phyloP scores from a whole-genome alignment of 2,888 invertebrate species.

The Acleris laterana region DNA sequence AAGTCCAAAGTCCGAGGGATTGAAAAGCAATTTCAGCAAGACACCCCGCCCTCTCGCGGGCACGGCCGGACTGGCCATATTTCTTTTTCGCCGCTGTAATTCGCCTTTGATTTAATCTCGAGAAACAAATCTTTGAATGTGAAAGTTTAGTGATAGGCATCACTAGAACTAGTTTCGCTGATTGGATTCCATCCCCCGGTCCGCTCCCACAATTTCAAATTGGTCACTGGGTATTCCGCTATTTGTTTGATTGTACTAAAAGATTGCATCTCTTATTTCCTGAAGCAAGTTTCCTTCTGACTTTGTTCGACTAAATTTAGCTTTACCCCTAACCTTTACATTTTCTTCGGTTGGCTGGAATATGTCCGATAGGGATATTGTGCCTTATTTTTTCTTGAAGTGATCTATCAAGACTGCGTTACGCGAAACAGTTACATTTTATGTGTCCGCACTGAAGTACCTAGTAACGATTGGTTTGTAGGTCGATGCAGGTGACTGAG shows the following conservation, averaged over 20 bases:
- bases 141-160: slow-evolving; percentile 83
- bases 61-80: slow-evolving; percentile 79
- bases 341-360: slow-evolving; percentile 8
- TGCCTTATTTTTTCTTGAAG: not conserved
- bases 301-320: slow-evolving; percentile 38
- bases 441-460: no score
- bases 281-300: slow-evolving; percentile 54
- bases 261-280: slow-evolving; percentile 80
- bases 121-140: slow-evolving; percentile 85
- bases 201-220: slow-evolving; percentile 70
- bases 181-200: slow-evolving; percentile 77
- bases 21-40: slow-evolving; percentile 86
- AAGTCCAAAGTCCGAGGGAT: slow-evolving; percentile 86
- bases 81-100: slow-evolving; percentile 85
- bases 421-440: not conserved
- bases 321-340: slow-evolving; percentile 12
- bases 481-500: no score
- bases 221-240: slow-evolving; percentile 72
- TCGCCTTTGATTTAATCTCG: slow-evolving; percentile 84
- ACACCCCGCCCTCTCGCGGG: slow-evolving; percentile 79
- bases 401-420: not conserved
- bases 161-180: slow-evolving; percentile 80
- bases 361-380: slow-evolving; percentile 8
- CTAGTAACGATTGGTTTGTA: no score
- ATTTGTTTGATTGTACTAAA: slow-evolving; percentile 76